phyloP scores from a whole-genome alignment of 2,888 invertebrate genomes.

The Eulithis testata region DNA sequence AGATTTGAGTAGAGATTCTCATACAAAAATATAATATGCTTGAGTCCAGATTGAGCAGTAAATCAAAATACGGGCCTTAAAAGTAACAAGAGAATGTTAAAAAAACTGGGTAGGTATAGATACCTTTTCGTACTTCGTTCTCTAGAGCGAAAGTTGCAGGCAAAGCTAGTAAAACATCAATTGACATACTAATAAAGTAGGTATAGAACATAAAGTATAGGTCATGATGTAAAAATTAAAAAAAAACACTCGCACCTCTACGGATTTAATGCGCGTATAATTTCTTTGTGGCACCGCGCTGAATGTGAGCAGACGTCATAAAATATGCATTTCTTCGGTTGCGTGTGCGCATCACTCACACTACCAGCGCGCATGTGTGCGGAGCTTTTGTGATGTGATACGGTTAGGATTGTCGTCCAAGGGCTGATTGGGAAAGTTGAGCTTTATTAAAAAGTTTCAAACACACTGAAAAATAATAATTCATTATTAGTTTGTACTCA shows the following conservation, averaged over 20 bases:
- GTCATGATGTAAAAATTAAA: conserved; percentile 55
- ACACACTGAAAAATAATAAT: no score
- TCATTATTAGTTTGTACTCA: no score
- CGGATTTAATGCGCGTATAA: conserved; percentile 84
- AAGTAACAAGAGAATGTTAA: no score
- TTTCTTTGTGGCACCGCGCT: conserved; percentile 85
- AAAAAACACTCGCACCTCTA: conserved; percentile 75
- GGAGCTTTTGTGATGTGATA: conserved; percentile 37
- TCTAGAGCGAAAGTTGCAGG: no score
- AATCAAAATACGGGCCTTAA: no score
- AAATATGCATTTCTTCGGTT: conserved; percentile 83
- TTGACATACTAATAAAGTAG: not conserved
- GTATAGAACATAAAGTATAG: conserved; percentile 34
- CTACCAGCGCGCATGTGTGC: conserved; percentile 33
- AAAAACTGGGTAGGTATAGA: no score
- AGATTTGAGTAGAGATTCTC: no score
- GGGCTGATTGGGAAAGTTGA: conserved; percentile 1
- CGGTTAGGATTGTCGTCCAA: conserved; percentile 32
- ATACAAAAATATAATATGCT: no score
- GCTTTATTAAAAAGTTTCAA: not conserved
- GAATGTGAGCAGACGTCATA: conserved; percentile 84
- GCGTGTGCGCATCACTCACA: conserved; percentile 61
- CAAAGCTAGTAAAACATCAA: not conserved
- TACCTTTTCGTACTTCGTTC: no score
- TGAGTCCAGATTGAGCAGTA: no score